A percentile compares a stretch with the other conserved stretches of the same genome.
Conservation (phyloP, 2,888 invertebrate genomes). For the Trypoxylon attenuatum region DNA sequence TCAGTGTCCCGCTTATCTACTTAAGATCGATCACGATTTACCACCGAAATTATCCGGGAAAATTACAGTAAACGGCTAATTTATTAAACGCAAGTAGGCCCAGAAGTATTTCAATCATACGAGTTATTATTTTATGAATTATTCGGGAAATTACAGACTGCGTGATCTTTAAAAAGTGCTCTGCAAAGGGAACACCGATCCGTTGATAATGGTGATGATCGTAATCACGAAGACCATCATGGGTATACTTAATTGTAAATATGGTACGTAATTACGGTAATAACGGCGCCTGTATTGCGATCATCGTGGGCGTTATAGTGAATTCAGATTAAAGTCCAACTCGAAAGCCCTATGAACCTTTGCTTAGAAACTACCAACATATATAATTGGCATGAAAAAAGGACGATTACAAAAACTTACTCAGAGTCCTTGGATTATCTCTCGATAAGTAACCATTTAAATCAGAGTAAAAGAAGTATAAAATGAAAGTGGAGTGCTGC, state of each 20-base stretch:
- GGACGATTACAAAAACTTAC: no score
- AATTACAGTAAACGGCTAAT: constrained; percentile 51
- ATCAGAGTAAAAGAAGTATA: no score
- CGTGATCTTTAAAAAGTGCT: constrained; percentile 38
- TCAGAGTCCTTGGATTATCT: no score
- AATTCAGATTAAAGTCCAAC: constrained; percentile 8
- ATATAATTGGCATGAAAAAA: no score
- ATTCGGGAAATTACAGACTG: constrained; percentile 48
- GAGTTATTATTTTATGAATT: constrained; percentile 50
- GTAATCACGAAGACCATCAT: constrained; percentile 41
- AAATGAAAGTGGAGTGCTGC: no score
- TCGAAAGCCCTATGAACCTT: neutral
- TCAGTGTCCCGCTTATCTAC: constrained; percentile 22
- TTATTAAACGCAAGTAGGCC: constrained; percentile 48
- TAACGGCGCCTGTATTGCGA: constrained; percentile 23
- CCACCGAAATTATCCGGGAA: constrained; percentile 39
- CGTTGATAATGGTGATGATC: constrained; percentile 28
- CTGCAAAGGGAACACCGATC: constrained; percentile 21
- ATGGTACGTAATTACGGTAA: constrained; percentile 47
- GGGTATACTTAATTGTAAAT: constrained; percentile 42
- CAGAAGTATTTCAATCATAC: constrained; percentile 50
- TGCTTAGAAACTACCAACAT: neutral
- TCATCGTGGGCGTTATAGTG: constrained; percentile 16
- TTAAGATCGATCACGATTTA: constrained; percentile 21
- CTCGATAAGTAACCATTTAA: no score